Evolutionary conservation across 2,888 invertebrate species (phyloP).

Genomic region (Brachyopa scutellaris): DNA sequence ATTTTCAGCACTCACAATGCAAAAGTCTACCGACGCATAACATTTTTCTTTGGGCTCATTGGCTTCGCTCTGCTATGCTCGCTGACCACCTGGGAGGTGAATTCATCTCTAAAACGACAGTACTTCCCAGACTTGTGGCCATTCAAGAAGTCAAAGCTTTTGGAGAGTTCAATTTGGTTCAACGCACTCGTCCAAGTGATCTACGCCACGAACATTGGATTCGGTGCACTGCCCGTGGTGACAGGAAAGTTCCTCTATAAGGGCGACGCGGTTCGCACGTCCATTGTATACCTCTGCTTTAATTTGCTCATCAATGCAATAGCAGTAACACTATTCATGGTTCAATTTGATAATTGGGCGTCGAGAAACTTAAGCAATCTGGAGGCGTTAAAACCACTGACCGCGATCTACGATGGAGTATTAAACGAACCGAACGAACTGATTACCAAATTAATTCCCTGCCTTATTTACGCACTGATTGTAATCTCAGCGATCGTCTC

Average conservation of each 20-base stretch:
- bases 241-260: conserved; percentile 82
- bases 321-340: conserved; percentile 81
- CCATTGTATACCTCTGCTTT: conserved; percentile 81
- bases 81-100: conserved; percentile 80
- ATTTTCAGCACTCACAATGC: conserved; percentile 80
- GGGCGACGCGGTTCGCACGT: conserved; percentile 81
- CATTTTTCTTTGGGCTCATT: conserved; percentile 79
- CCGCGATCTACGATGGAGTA: conserved; percentile 80
- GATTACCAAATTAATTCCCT: conserved; percentile 77
- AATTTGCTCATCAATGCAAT: conserved; percentile 81
- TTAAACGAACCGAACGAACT: conserved; percentile 75
- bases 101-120: conserved; percentile 78
- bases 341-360: conserved; percentile 79
- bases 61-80: conserved; percentile 78
- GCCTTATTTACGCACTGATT: conserved; percentile 78
- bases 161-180: conserved; percentile 80
- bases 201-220: conserved; percentile 81
- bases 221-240: conserved; percentile 80
- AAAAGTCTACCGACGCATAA: conserved; percentile 79
- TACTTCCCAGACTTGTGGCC: conserved; percentile 80
- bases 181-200: conserved; percentile 81
- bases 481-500: conserved; percentile 79
- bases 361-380: conserved; percentile 76
- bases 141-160: conserved; percentile 76
- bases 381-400: conserved; percentile 80